A percentile compares a stretch with the other conserved stretches of the same genome.
phyloP scores from a whole-genome alignment of 2,888 invertebrate species.

The Orthonevra nobilis region DNA sequence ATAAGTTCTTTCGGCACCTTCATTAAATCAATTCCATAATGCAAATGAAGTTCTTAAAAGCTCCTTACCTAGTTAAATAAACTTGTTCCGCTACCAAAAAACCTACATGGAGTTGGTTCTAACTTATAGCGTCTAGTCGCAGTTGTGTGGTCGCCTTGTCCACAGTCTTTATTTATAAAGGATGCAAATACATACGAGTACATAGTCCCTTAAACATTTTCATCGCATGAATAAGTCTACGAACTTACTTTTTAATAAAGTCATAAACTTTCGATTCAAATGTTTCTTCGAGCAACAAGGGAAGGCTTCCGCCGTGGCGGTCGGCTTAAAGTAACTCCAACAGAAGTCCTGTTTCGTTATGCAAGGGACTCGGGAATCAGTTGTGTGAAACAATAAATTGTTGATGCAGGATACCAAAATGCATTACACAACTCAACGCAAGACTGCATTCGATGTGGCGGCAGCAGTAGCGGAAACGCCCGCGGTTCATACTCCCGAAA shows the following conservation, averaged over 20 bases:
- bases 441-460: neutral
- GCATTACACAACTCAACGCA: conserved; percentile 14
- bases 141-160: too few species aligned
- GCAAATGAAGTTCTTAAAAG: too few species aligned
- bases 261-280: conserved; percentile 15
- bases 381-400: conserved; percentile 20
- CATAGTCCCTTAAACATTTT: too few species aligned
- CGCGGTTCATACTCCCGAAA: conserved; percentile 26
- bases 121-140: too few species aligned
- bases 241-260: neutral
- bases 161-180: too few species aligned
- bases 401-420: conserved; percentile 29
- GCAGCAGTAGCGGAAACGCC: conserved; percentile 7
- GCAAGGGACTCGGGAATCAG: neutral
- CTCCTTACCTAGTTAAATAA: too few species aligned
- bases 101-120: too few species aligned
- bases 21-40: too few species aligned
- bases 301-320: neutral
- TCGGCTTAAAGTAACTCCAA: neutral
- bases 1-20: too few species aligned
- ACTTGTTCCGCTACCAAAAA: too few species aligned
- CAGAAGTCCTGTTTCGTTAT: neutral
- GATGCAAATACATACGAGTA: too few species aligned
- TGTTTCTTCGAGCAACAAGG: neutral
- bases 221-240: too few species aligned